These are phyloP conservation scores for Pogonomyrmex barbatus DNA, from an alignment of 1,140 invertebrate genomes.

Conservation along the genomic window DNA sequence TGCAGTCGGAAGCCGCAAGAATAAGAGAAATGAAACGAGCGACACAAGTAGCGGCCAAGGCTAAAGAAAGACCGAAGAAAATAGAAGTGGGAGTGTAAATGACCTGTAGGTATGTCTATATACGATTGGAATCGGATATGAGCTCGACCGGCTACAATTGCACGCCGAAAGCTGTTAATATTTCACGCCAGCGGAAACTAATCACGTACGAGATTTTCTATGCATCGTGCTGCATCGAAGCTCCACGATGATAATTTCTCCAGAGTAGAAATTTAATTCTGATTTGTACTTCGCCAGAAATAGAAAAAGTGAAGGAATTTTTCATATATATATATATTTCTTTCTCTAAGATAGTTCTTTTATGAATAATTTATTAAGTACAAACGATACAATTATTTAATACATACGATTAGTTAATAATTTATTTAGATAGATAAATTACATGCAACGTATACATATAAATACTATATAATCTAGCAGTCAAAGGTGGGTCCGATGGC, in stretches of 20 bases:
- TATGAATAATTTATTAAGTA: slow-evolving; percentile 82
- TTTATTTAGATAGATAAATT: slow-evolving; percentile 79
- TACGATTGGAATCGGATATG: slow-evolving; percentile 77
- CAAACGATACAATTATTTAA: slow-evolving; percentile 64
- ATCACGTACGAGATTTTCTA: slow-evolving; percentile 72
- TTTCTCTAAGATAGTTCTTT: slow-evolving; percentile 20
- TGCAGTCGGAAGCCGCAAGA: slow-evolving; percentile 68
- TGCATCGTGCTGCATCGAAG: slow-evolving; percentile 25
- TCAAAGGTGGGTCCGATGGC: slow-evolving; percentile 72
- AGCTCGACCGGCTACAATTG: slow-evolving; percentile 46
- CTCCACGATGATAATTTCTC: slow-evolving; percentile 55
- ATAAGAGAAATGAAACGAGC: slow-evolving; percentile 67
- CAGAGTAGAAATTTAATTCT: slow-evolving; percentile 57
- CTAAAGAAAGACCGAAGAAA: slow-evolving; percentile 59
- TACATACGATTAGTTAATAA: slow-evolving; percentile 60
- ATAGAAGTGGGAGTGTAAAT: slow-evolving; percentile 67
- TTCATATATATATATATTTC: neutral
- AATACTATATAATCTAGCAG: slow-evolving; percentile 82
- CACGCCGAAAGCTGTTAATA: slow-evolving; percentile 57
- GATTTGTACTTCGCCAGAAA: neutral
- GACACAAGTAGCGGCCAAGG: slow-evolving; percentile 18
- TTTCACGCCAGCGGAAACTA: slow-evolving; percentile 52
- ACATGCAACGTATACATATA: slow-evolving; percentile 75
- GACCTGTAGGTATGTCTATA: slow-evolving; percentile 61
- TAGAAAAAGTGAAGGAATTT: neutral